phyloP scores from a whole-genome alignment of 2,888 invertebrate species.

The Acronicta alni region DNA sequence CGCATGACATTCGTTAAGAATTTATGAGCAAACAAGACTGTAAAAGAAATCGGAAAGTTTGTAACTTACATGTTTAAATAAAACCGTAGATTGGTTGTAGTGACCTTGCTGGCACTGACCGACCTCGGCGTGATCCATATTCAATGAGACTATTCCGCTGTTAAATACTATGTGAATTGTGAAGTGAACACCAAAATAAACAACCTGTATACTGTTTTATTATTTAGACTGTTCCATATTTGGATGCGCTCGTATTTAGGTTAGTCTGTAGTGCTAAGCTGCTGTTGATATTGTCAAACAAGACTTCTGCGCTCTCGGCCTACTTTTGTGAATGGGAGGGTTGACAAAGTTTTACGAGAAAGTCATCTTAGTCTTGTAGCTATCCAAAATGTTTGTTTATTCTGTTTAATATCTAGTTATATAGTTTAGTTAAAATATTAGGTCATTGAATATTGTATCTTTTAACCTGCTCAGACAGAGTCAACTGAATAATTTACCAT shows the following conservation, averaged over 20 bases:
- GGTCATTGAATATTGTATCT: slow-evolving; percentile 3
- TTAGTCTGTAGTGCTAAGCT: slow-evolving; percentile 8
- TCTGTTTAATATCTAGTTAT: no score
- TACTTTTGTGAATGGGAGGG: slow-evolving; percentile 22
- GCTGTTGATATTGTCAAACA: slow-evolving; percentile 18
- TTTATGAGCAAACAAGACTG: slow-evolving; percentile 21
- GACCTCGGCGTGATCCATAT: slow-evolving; percentile 79
- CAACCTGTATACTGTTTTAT: slow-evolving; percentile 25
- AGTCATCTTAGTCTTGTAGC: slow-evolving; percentile 21
- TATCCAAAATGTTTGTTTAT: neutral
- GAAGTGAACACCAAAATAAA: slow-evolving; percentile 51
- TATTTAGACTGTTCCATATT: slow-evolving; percentile 20
- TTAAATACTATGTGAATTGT: slow-evolving; percentile 38
- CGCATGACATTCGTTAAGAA: slow-evolving; percentile 32
- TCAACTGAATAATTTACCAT: neutral
- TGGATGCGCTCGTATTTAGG: slow-evolving; percentile 39
- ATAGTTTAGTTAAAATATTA: slow-evolving; percentile 20
- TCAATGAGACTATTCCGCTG: slow-evolving; percentile 68
- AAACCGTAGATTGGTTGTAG: slow-evolving; percentile 52
- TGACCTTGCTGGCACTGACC: slow-evolving; percentile 81
- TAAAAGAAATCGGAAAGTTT: slow-evolving; percentile 33
- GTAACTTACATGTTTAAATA: slow-evolving; percentile 41
- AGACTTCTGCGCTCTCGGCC: slow-evolving; percentile 30
- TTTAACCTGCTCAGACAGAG: no score
- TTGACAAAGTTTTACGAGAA: slow-evolving; percentile 23